Evolutionary conservation across 2,113 vertebrate genomes (phyloP), one percentile per base, ranked within the genome.

Genomic region (Pseudolaguvia tuberculata): DNA sequence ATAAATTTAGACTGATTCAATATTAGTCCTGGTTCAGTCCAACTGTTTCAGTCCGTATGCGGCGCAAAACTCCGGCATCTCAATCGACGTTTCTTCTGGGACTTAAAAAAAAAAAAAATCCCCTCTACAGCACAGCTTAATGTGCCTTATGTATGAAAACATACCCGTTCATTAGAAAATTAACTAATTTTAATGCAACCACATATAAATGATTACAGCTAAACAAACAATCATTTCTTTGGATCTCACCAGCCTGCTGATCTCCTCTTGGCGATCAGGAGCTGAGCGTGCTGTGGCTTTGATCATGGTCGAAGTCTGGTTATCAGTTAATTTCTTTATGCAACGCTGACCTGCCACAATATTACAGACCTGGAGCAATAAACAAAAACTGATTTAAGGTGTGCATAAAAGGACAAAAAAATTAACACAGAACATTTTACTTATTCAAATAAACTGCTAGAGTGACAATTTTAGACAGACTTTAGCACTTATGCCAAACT

Each of bases 221-320:
- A 35, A 42, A 42, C 9, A 42, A 42, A 42, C 1, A 4, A 35
- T 35, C 31, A 42, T 42, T 42, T 42, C 39, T 42, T 42, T 42
- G 39, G 1, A 42, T 9, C 39, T 93, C 84, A 98, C 97, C 82
- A 99, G 88, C 81, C 97, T 89, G 86, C 97, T 99, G 91, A 99
- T 99, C 86, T 99, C 97, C 59, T 99, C 97, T 87, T 99, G 97
- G 48, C 97, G 85, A 88, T 99, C 97, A 0, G 97, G 97, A 20
- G 97, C 97, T 0, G 97, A 99, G 69, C 97, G 91, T 5, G 97
- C 97, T 0, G 97, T 99, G 1, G 97, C 97, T 88, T 98, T 99
- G 83, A 99, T 99, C 97, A 99, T 99, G 4, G 97, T 99, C 0
- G 97, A 99, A 0, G 97, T 99, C 83, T 99, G 97, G 92, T 98